Percentiles rank a stretch among this genome's conserved stretches.
phyloP scores from a whole-genome alignment of 2,113 vertebrate genomes.

The Mirza zaza region DNA sequence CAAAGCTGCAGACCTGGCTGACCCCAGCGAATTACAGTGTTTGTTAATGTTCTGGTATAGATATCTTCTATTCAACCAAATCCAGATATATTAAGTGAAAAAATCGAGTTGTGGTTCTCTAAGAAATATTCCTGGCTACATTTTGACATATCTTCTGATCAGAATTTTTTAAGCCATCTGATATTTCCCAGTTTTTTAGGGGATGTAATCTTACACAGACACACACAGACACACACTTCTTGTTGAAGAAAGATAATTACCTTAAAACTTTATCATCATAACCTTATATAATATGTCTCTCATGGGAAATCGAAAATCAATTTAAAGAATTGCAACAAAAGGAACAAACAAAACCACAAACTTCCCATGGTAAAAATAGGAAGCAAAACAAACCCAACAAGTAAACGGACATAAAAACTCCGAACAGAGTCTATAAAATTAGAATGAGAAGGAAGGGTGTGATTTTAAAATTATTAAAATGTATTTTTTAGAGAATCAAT shows the following conservation, averaged over 20 bases:
- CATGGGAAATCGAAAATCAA: slow-evolving; percentile 80
- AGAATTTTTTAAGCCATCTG: slow-evolving; percentile 54
- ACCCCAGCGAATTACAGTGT: slow-evolving; percentile 84
- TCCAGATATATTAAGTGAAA: slow-evolving; percentile 87
- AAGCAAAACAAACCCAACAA: neutral
- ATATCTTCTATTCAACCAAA: slow-evolving; percentile 83
- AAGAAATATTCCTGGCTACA: slow-evolving; percentile 74
- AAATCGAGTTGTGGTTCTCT: slow-evolving; percentile 83
- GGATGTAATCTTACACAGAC: slow-evolving; percentile 47
- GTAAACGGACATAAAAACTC: neutral
- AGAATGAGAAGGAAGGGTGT: slow-evolving; percentile 58
- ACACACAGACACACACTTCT: slow-evolving; percentile 25
- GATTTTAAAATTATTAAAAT: slow-evolving; percentile 76
- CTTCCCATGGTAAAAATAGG: neutral
- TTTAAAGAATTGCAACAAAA: slow-evolving; percentile 75
- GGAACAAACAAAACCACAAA: slow-evolving; percentile 36
- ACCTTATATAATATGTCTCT: slow-evolving; percentile 66
- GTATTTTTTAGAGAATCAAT: slow-evolving; percentile 72
- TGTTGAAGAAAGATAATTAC: slow-evolving; percentile 79
- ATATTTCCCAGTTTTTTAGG: slow-evolving; percentile 61
- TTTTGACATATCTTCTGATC: slow-evolving; percentile 68
- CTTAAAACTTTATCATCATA: slow-evolving; percentile 79
- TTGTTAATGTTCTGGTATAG: slow-evolving; percentile 85
- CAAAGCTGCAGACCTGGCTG: slow-evolving; percentile 82
- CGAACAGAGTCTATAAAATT: slow-evolving; percentile 47